Conservation (phyloP, 1,140 invertebrate genomes). For the Pollicipes pollicipes region DNA sequence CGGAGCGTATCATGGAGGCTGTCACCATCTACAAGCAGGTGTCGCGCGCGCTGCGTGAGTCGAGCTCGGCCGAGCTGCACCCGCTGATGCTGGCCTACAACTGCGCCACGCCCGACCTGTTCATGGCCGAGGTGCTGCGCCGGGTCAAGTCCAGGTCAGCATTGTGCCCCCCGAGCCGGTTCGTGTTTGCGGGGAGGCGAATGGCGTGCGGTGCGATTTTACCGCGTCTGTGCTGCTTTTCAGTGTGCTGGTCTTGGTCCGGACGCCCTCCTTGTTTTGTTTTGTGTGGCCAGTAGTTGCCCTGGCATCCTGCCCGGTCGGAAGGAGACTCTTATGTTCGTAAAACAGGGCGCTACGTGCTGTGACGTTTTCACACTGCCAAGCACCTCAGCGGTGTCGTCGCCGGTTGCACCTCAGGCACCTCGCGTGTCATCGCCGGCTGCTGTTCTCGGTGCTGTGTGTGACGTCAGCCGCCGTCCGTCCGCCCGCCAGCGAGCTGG, state of each 20-base stretch:
- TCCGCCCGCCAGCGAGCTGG: conserved; percentile 64
- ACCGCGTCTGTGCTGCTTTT: too few relatives aligned
- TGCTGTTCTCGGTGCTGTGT: background rate
- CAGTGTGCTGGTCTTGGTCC: too few relatives aligned
- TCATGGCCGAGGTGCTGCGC: conserved; percentile 56
- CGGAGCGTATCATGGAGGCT: conserved; percentile 74
- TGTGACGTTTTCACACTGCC: too few relatives aligned
- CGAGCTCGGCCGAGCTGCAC: conserved; percentile 23
- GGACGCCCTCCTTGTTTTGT: too few relatives aligned
- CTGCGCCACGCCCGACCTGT: conserved; percentile 51
- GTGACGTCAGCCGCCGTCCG: background rate
- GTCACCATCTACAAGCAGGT: conserved; percentile 52
- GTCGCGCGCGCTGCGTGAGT: conserved; percentile 9
- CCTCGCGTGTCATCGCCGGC: background rate
- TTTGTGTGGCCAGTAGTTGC: background rate
- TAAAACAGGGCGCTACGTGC: background rate
- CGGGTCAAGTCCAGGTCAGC: conserved; percentile 43
- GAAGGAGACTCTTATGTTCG: background rate
- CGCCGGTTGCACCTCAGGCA: background rate
- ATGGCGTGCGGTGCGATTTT: too few relatives aligned
- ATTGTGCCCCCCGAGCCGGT: too few relatives aligned
- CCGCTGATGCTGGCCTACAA: conserved; percentile 58
- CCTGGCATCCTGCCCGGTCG: background rate
- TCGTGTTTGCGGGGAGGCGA: too few relatives aligned
- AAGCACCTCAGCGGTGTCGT: background rate